These are phyloP conservation scores for Gambusia affinis DNA, from an alignment of 2,113 vertebrate species.

Conservation along the genomic window DNA sequence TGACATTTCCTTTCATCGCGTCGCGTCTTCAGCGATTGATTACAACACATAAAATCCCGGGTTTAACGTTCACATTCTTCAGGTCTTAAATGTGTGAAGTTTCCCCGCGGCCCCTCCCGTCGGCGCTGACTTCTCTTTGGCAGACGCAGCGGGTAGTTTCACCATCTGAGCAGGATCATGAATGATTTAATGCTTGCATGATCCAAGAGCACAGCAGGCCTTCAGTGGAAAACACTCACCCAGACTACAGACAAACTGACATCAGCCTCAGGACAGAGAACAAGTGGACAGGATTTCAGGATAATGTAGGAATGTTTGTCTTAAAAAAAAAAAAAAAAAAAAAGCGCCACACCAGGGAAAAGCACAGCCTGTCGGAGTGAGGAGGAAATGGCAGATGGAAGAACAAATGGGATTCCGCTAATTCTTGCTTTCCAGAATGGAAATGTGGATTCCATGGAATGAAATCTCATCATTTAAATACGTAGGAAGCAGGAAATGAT, in stretches of 20 bases:
- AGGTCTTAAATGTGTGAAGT: slow-evolving; percentile 2
- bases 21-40: background rate
- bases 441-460: no score
- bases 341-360: background rate
- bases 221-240: background rate
- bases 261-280: background rate
- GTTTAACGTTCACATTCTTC: slow-evolving; percentile 1
- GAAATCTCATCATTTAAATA: no score
- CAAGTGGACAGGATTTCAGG: background rate
- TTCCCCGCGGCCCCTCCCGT: background rate
- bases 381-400: no score
- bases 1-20: background rate
- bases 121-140: background rate
- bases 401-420: no score
- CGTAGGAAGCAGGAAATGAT: background rate
- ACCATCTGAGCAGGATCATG: slow-evolving; percentile 26
- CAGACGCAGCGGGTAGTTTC: slow-evolving; percentile 30
- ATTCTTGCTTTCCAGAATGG: no score
- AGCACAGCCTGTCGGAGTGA: no score
- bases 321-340: background rate
- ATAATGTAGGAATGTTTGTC: background rate
- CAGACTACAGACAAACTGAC: background rate
- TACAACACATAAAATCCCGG: background rate
- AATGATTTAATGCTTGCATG: slow-evolving; percentile 51
- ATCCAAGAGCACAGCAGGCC: slow-evolving; percentile 36